Base-by-base conservation (phyloP, 2,797 vertebrate genomes). In the Hemitrygon akajei region DNA sequence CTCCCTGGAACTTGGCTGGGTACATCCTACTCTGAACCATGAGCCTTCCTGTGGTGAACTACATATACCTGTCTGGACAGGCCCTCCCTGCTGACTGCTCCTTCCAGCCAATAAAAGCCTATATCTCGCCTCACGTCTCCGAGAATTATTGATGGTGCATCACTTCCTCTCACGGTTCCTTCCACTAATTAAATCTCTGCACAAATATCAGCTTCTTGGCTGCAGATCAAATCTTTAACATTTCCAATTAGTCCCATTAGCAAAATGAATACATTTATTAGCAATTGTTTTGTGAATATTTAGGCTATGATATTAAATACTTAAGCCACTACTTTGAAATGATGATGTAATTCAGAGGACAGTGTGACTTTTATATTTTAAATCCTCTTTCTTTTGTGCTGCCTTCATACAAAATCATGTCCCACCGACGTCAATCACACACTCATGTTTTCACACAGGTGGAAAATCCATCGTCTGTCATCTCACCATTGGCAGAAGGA, bases 211-310 rank as follows among this genome's bases (percentile, higher is more conserved):
- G 30, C 47, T 56, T 93, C 91, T 93, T 93, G 91, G 69, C 91
- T 93, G 91, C 91, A 93, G 37, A 25, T 93, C 91, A 93, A 93
- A 93, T 93, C 91, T 93, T 76, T 93, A 93, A 93, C 40, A 93
- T 73, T 92, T 92, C 89, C 40, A 92, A 92, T 92, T 73, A 75
- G 69, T 92, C 73, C 66, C 89, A 92, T 93, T 93, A 93, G 34
- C 73, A 93, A 93, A 93, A 93, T 93, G 91, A 93, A 93, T 92
- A 73, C 91, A 76, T 93, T 73, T 93, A 93, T 93, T 93, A 93
- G 71, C 71, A 93, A 93, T 76, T 93, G 40, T 71, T 76, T 93
- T 93, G 91, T 27, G 69, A 93, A 93, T 27, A 40, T 71, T 93
- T 75, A 93, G 71, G 91, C 73, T 75, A 76, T 71, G 91, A 56